Conservation (phyloP, 2,113 vertebrate species). For the Haemorhous mexicanus region DNA sequence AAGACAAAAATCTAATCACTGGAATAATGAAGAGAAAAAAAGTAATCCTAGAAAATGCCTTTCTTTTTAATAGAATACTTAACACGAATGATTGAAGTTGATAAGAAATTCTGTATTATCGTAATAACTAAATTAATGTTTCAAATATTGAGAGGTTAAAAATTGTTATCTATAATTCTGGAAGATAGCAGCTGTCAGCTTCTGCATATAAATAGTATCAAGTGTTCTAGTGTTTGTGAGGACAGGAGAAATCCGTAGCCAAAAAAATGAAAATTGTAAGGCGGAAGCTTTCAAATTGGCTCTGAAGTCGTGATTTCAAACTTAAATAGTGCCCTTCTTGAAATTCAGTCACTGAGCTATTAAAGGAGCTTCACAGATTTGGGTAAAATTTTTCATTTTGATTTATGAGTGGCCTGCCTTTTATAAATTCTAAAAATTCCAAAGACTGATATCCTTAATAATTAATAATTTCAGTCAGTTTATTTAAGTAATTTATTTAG, state of each 20-base stretch:
- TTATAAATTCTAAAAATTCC: background rate
- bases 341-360: background rate
- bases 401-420: background rate
- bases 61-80: background rate
- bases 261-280: background rate
- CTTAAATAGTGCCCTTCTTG: background rate
- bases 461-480: background rate
- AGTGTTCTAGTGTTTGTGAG: conserved; percentile 25
- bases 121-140: background rate
- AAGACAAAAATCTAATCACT: background rate
- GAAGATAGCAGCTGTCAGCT: conserved; percentile 40
- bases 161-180: background rate
- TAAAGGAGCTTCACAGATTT: background rate
- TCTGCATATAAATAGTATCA: conserved; percentile 43
- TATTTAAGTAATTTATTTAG: background rate
- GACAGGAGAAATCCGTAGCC: background rate
- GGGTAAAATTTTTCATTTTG: background rate
- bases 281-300: background rate
- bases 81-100: background rate
- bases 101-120: background rate
- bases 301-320: background rate
- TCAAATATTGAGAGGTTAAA: conserved; percentile 7
- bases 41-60: background rate
- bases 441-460: background rate
- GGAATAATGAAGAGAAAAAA: background rate